These are phyloP conservation scores for Amphibalanus amphitrite DNA, from an alignment of 1,140 invertebrate genomes.

Conservation along the genomic window DNA sequence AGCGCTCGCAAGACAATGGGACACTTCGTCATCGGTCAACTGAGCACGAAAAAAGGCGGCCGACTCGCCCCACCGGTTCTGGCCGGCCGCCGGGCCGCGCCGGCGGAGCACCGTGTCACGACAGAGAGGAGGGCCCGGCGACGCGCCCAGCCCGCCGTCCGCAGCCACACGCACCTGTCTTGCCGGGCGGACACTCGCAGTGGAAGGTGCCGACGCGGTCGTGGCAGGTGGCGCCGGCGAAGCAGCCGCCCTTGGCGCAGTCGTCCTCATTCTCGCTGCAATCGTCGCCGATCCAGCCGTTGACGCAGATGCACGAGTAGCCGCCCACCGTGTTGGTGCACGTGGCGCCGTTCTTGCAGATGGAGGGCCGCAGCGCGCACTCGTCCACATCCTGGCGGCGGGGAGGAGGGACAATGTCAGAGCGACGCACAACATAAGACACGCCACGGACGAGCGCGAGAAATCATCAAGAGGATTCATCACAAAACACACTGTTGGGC, in stretches of 20 bases:
- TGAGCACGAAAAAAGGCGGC: too few species aligned
- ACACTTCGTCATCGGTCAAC: too few species aligned
- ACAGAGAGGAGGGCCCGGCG: too few species aligned
- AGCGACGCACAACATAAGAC: too few species aligned
- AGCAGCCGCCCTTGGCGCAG: constrained; percentile 78
- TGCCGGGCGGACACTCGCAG: constrained; percentile 86
- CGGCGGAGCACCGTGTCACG: too few species aligned
- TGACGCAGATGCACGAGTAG: constrained; percentile 90
- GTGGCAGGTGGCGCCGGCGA: constrained; percentile 91
- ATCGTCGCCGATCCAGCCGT: constrained; percentile 79
- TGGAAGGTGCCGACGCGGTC: constrained; percentile 86
- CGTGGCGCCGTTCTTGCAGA: constrained; percentile 78
- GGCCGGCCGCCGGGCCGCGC: too few species aligned
- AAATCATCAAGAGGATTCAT: too few species aligned
- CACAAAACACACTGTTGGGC: too few species aligned
- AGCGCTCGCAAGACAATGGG: too few species aligned
- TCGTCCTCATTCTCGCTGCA: constrained; percentile 88
- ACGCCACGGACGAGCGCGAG: too few species aligned
- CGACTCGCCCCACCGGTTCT: too few species aligned
- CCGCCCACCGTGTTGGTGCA: constrained; percentile 78
- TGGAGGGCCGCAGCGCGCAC: constrained; percentile 39
- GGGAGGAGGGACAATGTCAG: too few species aligned
- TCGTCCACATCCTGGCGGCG: constrained; percentile 29
- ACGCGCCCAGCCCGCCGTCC: background rate
- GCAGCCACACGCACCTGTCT: constrained; percentile 48